Evolutionary conservation across 2,113 vertebrate genomes (phyloP).

Genomic region (Mus musculus): GRCm39 chr11:106707001-106707500

Average conservation of each 20-base stretch:
- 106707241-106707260: not conserved
- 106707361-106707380: not conserved
- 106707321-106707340: not conserved
- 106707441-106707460: not conserved
- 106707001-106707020: not conserved
- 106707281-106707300: not conserved
- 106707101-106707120: not conserved
- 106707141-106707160: not conserved
- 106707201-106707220: not conserved
- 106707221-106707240: not conserved
- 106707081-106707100: not conserved
- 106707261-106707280: not conserved
- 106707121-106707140: slow-evolving; percentile 8
- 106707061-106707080: not conserved
- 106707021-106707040: not conserved
- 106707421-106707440: not conserved
- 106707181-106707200: not conserved
- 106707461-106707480: slow-evolving; percentile 84
- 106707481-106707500: slow-evolving; percentile 91
- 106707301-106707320: not conserved
- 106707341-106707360: not conserved
- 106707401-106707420: accelerated
- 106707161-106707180: not conserved
- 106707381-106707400: not conserved
- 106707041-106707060: not conserved